Conservation (phyloP, 2,797 vertebrate genomes). For the Nasua narica region DNA sequence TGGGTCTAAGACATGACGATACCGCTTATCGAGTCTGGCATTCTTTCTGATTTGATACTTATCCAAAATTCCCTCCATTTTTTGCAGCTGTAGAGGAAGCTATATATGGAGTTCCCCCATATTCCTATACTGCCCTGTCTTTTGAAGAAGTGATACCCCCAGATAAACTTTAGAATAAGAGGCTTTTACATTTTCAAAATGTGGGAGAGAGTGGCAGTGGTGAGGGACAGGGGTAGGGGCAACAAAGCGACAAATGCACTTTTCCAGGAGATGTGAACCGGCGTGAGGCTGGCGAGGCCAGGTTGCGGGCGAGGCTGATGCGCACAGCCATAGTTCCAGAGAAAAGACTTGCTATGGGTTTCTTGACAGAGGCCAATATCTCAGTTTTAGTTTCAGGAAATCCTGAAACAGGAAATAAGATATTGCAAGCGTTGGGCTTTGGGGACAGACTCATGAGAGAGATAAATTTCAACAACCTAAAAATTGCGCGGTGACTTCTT, state of each 20-base stretch:
- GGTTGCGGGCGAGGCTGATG: not conserved
- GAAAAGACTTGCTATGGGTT: not conserved
- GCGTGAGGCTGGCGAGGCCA: not conserved
- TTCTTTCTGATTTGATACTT: not conserved
- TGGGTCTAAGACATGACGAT: not conserved
- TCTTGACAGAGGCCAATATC: slow-evolving; percentile 23
- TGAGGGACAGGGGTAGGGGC: not conserved
- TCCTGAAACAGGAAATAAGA: slow-evolving; percentile 63
- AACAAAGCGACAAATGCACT: not conserved
- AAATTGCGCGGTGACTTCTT: slow-evolving; percentile 15
- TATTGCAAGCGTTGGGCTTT: slow-evolving; percentile 48
- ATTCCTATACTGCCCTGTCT: not conserved
- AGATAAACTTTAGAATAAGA: not conserved
- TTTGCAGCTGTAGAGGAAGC: not conserved
- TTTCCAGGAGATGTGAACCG: not conserved
- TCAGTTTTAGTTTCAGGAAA: slow-evolving; percentile 55
- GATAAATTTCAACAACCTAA: slow-evolving; percentile 52
- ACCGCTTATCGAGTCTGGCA: not conserved
- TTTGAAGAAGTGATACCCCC: not conserved
- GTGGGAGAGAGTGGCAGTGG: not conserved
- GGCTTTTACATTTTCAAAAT: not conserved
- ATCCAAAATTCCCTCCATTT: not conserved
- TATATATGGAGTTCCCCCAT: not conserved
- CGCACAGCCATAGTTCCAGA: not conserved
- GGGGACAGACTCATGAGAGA: slow-evolving; percentile 30